These are phyloP conservation scores for Schizopygopsis malacanthus DNA, from an alignment of 2,797 vertebrate genomes.

Conservation along the genomic window DNA sequence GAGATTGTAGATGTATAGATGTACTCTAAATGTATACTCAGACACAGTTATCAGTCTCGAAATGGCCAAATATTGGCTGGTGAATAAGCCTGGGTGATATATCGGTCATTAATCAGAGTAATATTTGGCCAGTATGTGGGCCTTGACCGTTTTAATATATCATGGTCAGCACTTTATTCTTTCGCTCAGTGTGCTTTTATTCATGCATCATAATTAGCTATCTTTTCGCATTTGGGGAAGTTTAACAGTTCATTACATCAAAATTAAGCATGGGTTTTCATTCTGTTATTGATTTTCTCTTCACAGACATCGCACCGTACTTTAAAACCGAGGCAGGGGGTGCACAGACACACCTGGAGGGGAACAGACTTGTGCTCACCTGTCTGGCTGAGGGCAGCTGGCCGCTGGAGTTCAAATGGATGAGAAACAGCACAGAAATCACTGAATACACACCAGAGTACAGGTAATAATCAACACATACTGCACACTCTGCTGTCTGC, in stretches of 20 bases:
- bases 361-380: constrained; percentile 84
- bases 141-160: background rate
- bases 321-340: constrained; percentile 85
- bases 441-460: constrained; percentile 83
- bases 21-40: background rate
- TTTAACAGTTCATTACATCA: background rate
- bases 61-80: constrained; percentile 3
- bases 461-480: constrained; percentile 72
- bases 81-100: background rate
- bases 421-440: constrained; percentile 76
- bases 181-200: background rate
- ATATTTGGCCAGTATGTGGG: background rate
- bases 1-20: background rate
- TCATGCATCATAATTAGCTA: constrained; percentile 4
- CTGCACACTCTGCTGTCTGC: constrained; percentile 25
- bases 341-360: constrained; percentile 83
- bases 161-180: constrained; percentile 22
- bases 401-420: constrained; percentile 88
- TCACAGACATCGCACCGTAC: constrained; percentile 80
- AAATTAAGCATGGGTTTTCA: background rate
- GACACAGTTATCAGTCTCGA: background rate
- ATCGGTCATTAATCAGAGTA: constrained; percentile 15
- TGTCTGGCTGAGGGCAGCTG: constrained; percentile 88
- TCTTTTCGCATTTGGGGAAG: background rate
- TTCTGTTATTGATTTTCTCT: background rate